phyloP scores from a whole-genome alignment of 2,888 invertebrate species.

The Nomada goodeniana region DNA sequence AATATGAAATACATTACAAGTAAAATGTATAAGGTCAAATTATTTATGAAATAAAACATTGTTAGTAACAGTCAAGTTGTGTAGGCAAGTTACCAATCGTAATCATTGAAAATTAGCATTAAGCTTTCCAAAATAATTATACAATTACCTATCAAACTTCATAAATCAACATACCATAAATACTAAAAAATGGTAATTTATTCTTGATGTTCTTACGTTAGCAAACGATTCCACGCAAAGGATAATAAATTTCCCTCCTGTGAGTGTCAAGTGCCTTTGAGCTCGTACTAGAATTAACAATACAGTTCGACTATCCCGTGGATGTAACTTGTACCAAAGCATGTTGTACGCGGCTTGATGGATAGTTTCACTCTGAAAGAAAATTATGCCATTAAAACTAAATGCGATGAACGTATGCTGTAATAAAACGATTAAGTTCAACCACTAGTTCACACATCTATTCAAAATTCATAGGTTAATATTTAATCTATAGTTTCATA shows the following conservation, averaged over 20 bases:
- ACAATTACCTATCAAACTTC: background rate
- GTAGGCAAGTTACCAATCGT: background rate
- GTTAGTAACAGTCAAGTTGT: too few species aligned
- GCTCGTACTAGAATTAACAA: conserved; percentile 53
- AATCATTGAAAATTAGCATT: background rate
- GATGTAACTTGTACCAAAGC: conserved; percentile 62
- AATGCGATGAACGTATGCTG: background rate
- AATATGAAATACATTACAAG: background rate
- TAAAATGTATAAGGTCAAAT: background rate
- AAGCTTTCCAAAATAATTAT: background rate
- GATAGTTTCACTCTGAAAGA: conserved; percentile 55
- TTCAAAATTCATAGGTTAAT: background rate
- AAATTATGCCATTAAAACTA: background rate
- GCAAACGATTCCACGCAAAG: conserved; percentile 51
- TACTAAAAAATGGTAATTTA: too few species aligned
- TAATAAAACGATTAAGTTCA: background rate
- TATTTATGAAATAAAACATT: background rate
- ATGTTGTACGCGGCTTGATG: conserved; percentile 51
- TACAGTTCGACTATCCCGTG: conserved; percentile 36
- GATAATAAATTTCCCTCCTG: conserved; percentile 46
- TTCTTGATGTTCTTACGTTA: conserved; percentile 38
- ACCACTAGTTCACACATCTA: background rate
- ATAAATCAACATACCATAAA: background rate
- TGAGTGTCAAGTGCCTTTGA: conserved; percentile 44
- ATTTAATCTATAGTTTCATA: too few species aligned